Conservation (phyloP, 2,113 vertebrate species). For the Tachysurus vachellii region DNA sequence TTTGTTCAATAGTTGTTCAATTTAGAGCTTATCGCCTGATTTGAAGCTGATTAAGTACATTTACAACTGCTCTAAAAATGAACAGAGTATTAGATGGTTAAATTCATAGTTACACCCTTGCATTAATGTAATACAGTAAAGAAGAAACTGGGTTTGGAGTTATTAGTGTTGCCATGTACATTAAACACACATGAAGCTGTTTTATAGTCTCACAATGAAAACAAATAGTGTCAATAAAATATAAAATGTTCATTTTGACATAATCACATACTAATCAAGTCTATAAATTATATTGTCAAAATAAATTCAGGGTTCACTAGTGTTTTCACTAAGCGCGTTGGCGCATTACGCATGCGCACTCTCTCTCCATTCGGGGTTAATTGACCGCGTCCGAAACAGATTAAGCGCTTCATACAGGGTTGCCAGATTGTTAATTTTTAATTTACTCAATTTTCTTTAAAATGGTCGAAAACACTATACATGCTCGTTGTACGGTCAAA, state of each 20-base stretch:
- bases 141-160: background rate
- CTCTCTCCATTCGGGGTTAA: background rate
- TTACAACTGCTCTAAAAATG: background rate
- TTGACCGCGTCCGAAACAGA: background rate
- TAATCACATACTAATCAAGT: background rate
- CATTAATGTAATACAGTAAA: background rate
- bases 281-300: background rate
- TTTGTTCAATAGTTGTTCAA: background rate
- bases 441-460: accelerated
- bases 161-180: background rate
- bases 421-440: slow-evolving; percentile 49
- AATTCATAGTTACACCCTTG: background rate
- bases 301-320: too few relatives aligned
- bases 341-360: slow-evolving; percentile 14
- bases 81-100: background rate
- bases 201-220: background rate
- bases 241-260: background rate
- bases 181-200: background rate
- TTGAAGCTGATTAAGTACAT: background rate
- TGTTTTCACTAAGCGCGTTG: background rate
- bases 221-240: background rate
- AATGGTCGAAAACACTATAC: background rate
- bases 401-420: background rate
- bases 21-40: background rate
- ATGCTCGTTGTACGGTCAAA: background rate